phyloP scores from a whole-genome alignment of 2,888 invertebrate species.

The Altica lythri region DNA sequence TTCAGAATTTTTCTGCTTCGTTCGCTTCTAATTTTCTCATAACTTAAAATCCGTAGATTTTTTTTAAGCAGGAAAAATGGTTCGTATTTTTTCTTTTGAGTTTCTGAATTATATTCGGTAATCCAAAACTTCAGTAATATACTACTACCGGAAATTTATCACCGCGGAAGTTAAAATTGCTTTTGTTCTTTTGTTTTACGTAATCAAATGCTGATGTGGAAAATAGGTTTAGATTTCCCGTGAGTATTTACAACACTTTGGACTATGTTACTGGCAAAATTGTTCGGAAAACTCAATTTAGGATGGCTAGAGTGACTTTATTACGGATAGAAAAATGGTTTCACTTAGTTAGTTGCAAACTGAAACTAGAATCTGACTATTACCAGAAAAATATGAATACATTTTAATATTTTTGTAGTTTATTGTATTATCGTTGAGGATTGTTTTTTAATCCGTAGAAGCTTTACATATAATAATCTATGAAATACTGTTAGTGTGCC shows the following conservation, averaged over 20 bases:
- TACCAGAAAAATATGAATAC: not conserved
- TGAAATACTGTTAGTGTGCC: no score
- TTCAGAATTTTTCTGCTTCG: no score
- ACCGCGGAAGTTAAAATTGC: constrained; percentile 34
- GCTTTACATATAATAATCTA: no score
- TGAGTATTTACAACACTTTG: constrained; percentile 33
- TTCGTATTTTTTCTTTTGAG: not conserved
- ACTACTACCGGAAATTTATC: constrained; percentile 25
- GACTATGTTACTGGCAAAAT: constrained; percentile 29
- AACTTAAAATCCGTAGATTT: no score
- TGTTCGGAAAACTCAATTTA: constrained; percentile 33
- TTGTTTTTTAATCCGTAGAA: no score
- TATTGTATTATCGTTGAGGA: no score
- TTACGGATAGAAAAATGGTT: constrained; percentile 15
- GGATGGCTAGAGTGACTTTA: constrained; percentile 11
- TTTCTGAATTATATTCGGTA: constrained; percentile 24
- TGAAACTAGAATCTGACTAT: not conserved
- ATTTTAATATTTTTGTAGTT: not conserved
- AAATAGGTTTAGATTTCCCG: constrained; percentile 37
- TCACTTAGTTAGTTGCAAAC: not conserved
- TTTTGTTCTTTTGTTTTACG: constrained; percentile 35
- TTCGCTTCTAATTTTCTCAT: no score
- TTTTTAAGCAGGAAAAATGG: not conserved
- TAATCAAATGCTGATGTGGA: constrained; percentile 37
- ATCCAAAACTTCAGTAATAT: constrained; percentile 29